These are phyloP conservation scores for Muraenolepis orangiensis DNA, from an alignment of 2,797 vertebrate species.

Conservation along the genomic window DNA sequence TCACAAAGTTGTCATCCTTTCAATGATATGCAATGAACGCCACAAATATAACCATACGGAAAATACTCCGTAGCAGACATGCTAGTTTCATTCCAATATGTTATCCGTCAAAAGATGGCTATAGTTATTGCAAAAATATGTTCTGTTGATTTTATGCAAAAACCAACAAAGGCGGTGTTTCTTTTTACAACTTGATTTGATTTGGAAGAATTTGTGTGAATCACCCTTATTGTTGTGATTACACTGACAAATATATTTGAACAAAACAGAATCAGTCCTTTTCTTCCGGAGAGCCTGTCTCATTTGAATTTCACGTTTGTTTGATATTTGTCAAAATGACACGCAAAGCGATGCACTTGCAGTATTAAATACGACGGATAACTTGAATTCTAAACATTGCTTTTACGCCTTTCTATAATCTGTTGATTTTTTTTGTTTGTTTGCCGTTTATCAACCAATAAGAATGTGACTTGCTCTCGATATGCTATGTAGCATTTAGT, in stretches of 20 bases:
- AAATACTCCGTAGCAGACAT: conserved; percentile 40
- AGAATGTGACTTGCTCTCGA: conserved; percentile 9
- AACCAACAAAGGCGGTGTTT: conserved; percentile 30
- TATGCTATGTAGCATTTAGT: conserved; percentile 17
- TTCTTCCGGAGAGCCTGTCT: neutral
- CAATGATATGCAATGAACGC: conserved; percentile 40
- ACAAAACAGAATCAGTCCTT: neutral
- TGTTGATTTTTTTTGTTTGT: conserved; percentile 19
- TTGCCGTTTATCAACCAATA: conserved; percentile 9
- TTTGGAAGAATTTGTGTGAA: conserved; percentile 8
- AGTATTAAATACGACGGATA: conserved; percentile 31
- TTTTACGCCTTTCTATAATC: conserved; percentile 24
- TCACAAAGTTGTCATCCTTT: conserved; percentile 49
- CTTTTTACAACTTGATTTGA: conserved; percentile 32
- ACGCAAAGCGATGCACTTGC: conserved; percentile 19
- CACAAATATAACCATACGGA: conserved; percentile 39
- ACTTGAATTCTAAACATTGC: conserved; percentile 6
- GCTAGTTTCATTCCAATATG: conserved; percentile 29
- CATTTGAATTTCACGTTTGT: neutral
- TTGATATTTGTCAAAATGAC: conserved; percentile 17
- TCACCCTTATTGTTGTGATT: neutral
- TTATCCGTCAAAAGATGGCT: conserved; percentile 30
- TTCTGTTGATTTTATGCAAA: conserved; percentile 44
- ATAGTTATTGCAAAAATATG: conserved; percentile 34
- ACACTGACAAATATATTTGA: neutral